Percentiles rank a stretch among this genome's conserved stretches.
Conservation (phyloP, 2,888 invertebrate species). For the Brachyptera risi region DNA sequence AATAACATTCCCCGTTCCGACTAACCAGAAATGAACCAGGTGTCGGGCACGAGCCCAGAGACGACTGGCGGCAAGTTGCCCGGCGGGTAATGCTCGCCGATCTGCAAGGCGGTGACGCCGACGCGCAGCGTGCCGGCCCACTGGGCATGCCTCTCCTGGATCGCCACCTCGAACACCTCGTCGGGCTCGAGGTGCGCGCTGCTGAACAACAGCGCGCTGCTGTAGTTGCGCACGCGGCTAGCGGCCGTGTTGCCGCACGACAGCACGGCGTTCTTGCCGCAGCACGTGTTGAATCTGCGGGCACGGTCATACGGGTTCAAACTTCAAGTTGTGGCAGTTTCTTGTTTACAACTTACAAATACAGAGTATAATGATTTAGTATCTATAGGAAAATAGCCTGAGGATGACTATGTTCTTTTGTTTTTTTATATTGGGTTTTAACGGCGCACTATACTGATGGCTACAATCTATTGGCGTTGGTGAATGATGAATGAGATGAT, state of each 20-base stretch:
- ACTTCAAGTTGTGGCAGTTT: no score
- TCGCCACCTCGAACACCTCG: conserved; percentile 70
- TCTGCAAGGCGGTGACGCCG: conserved; percentile 71
- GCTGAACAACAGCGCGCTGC: conserved; percentile 64
- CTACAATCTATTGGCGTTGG: no score
- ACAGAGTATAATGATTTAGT: no score
- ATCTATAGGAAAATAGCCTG: no score
- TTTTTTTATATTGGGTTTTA: no score
- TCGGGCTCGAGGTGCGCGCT: conserved; percentile 66
- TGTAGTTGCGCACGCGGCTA: conserved; percentile 55
- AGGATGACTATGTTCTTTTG: no score
- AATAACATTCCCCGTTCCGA: no score
- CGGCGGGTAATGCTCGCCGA: no score
- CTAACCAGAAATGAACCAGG: conserved; percentile 62
- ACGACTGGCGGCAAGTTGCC: conserved; percentile 60
- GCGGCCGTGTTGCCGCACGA: conserved; percentile 64
- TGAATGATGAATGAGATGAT: no score
- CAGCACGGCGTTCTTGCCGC: conserved; percentile 65
- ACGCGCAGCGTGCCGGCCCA: conserved; percentile 73
- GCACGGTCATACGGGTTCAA: no score
- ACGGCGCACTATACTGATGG: no score
- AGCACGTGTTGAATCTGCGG: conserved; percentile 48
- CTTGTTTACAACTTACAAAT: no score
- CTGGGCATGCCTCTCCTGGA: conserved; percentile 54
- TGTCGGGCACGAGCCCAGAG: conserved; percentile 61